phyloP scores from a whole-genome alignment of 2,888 invertebrate genomes.

The Portevinia maculata region DNA sequence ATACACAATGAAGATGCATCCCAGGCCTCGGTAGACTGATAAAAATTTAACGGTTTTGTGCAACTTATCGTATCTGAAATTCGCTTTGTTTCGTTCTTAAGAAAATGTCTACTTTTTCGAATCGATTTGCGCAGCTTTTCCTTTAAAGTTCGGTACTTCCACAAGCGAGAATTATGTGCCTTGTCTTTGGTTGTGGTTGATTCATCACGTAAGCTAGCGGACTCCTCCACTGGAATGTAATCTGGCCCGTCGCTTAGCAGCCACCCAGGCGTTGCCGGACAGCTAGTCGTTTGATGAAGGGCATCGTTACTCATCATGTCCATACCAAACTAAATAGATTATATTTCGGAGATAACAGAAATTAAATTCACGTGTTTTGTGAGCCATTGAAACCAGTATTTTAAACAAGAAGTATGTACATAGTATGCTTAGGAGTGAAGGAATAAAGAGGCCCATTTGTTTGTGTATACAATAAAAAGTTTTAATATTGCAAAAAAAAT shows the following conservation, averaged over 20 bases:
- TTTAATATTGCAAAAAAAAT: slow-evolving; percentile 47
- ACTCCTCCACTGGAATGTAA: slow-evolving; percentile 43
- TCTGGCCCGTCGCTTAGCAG: slow-evolving; percentile 14
- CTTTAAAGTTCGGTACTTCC: slow-evolving; percentile 79
- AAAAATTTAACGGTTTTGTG: slow-evolving; percentile 33
- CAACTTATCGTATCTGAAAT: slow-evolving; percentile 76
- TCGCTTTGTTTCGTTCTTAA: slow-evolving; percentile 78
- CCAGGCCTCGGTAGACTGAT: slow-evolving; percentile 57
- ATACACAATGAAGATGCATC: slow-evolving; percentile 77
- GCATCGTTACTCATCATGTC: slow-evolving; percentile 42
- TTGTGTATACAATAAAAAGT: slow-evolving; percentile 32
- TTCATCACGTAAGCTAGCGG: slow-evolving; percentile 55
- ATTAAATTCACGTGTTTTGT: slow-evolving; percentile 25
- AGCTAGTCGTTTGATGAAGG: slow-evolving; percentile 57
- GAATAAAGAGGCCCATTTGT: slow-evolving; percentile 41
- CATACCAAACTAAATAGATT: slow-evolving; percentile 57
- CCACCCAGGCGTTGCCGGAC: slow-evolving; percentile 69
- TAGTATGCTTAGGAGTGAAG: neutral
- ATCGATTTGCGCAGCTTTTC: slow-evolving; percentile 80
- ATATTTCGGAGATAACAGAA: slow-evolving; percentile 43
- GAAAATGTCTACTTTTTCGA: slow-evolving; percentile 79
- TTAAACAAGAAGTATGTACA: neutral
- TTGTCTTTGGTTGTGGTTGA: slow-evolving; percentile 4
- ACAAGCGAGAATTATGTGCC: slow-evolving; percentile 68
- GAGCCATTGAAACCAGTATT: slow-evolving; percentile 17